Evolutionary conservation across 2,113 vertebrate species (phyloP).

Genomic region (Excalfactoria chinensis): DNA sequence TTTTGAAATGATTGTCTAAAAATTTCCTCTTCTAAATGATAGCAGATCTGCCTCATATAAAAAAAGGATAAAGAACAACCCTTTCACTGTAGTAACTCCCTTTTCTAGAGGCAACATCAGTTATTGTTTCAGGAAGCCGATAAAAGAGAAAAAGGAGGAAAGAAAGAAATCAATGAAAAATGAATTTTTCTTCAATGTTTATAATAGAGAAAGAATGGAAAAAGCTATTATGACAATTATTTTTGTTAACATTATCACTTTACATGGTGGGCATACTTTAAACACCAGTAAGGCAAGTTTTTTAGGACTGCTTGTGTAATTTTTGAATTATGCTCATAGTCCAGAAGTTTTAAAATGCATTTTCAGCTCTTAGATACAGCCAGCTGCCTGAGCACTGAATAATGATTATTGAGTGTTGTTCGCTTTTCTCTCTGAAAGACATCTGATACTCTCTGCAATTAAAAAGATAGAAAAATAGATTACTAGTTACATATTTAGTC

Average conservation of each 20-base stretch:
- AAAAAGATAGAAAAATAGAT: not conserved
- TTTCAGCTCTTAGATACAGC: not conserved
- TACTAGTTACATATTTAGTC: not conserved
- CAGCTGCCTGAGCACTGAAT: not conserved
- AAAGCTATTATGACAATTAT: not conserved
- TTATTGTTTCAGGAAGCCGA: not conserved
- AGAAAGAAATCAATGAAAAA: not conserved
- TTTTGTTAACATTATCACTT: not conserved
- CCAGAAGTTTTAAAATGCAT: not conserved
- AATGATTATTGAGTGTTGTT: not conserved
- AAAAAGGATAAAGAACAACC: not conserved
- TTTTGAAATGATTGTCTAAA: slow-evolving; percentile 1
- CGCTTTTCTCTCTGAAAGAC: not conserved
- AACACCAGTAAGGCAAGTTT: not conserved
- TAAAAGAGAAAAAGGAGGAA: not conserved
- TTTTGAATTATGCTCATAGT: not conserved
- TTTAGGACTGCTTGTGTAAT: not conserved
- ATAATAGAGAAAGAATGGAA: not conserved
- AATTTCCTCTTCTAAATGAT: slow-evolving; percentile 14
- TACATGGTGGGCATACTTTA: not conserved
- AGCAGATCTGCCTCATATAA: not conserved
- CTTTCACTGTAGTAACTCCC: not conserved
- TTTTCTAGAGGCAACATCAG: not conserved
- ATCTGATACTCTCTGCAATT: not conserved
- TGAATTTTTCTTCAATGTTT: not conserved